Evolutionary conservation across 2,888 invertebrate genomes (phyloP).

Genomic region (Platerodrilus igneus): DNA sequence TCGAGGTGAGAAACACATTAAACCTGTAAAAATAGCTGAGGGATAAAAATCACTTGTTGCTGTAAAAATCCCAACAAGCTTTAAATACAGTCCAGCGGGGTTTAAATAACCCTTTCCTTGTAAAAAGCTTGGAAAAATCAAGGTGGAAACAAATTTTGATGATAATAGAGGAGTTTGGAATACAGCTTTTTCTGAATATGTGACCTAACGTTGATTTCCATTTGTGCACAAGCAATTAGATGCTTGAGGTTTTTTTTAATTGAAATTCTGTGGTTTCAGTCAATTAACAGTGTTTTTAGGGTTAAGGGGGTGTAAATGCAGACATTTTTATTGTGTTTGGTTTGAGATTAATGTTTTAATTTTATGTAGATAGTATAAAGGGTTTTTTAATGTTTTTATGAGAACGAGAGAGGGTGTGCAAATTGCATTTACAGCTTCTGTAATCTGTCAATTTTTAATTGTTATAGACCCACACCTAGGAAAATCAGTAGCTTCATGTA

Average conservation of each 20-base stretch:
- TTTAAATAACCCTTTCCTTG: slow-evolving; percentile 15
- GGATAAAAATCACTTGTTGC: slow-evolving; percentile 38
- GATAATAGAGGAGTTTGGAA: background rate
- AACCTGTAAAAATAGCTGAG: slow-evolving; percentile 27
- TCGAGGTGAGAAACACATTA: slow-evolving; percentile 18
- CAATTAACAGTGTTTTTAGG: slow-evolving; percentile 30
- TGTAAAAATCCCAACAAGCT: slow-evolving; percentile 25
- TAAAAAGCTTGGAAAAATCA: slow-evolving; percentile 24
- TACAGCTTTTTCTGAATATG: too few relatives aligned
- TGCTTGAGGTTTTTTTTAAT: slow-evolving; percentile 36
- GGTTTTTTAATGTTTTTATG: too few relatives aligned
- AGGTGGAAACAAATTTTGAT: slow-evolving; percentile 18
- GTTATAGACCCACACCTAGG: too few relatives aligned
- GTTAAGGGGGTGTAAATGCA: slow-evolving; percentile 17
- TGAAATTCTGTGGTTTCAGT: slow-evolving; percentile 33
- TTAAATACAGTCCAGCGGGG: slow-evolving; percentile 18
- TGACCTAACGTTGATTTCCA: slow-evolving; percentile 18
- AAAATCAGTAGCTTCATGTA: too few relatives aligned
- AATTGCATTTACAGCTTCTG: too few relatives aligned
- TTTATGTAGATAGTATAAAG: too few relatives aligned
- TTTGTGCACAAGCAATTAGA: slow-evolving; percentile 33
- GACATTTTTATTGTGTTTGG: slow-evolving; percentile 18
- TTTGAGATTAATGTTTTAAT: slow-evolving; percentile 14
- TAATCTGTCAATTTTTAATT: too few relatives aligned
- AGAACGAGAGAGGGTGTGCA: too few relatives aligned